Evolutionary conservation across 2,113 vertebrate species (phyloP).

Genomic region (Phoenicopterus ruber): DNA sequence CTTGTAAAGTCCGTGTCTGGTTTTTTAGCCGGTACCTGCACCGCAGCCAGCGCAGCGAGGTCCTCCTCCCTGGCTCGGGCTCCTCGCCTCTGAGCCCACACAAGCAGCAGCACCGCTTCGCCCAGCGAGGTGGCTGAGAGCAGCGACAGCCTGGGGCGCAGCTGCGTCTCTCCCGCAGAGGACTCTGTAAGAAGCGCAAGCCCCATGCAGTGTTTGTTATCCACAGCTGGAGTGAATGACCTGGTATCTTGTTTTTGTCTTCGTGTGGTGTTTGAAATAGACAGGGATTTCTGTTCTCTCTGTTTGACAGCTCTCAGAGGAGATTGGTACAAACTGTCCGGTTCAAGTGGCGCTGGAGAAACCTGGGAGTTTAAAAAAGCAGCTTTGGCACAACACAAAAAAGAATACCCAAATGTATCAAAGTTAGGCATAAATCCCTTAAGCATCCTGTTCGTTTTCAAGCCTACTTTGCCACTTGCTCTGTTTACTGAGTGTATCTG

Average conservation of each 20-base stretch:
- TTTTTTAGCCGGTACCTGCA: neutral
- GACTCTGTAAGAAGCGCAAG: neutral
- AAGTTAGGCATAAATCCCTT: neutral
- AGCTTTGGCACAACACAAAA: neutral
- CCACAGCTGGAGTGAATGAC: neutral
- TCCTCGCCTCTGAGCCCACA: too few relatives aligned
- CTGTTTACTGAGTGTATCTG: neutral
- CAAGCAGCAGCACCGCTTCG: neutral
- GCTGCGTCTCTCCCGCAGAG: neutral
- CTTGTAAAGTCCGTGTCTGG: rapidly evolving
- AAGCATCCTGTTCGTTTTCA: neutral
- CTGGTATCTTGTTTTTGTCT: neutral
- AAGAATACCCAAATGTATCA: neutral
- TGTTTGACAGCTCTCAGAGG: neutral
- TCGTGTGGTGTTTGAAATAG: neutral
- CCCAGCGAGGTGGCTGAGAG: rapidly evolving
- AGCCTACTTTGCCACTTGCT: neutral
- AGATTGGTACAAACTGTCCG: neutral
- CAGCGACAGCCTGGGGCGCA: neutral
- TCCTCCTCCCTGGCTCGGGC: neutral
- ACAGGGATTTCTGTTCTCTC: neutral
- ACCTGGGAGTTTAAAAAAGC: neutral
- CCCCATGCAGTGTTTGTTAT: neutral
- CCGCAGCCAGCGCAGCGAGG: neutral
- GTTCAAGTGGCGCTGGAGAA: neutral